Evolutionary conservation across 2,113 vertebrate genomes (phyloP).

Genomic region (Cynoglossus semilaevis): DNA sequence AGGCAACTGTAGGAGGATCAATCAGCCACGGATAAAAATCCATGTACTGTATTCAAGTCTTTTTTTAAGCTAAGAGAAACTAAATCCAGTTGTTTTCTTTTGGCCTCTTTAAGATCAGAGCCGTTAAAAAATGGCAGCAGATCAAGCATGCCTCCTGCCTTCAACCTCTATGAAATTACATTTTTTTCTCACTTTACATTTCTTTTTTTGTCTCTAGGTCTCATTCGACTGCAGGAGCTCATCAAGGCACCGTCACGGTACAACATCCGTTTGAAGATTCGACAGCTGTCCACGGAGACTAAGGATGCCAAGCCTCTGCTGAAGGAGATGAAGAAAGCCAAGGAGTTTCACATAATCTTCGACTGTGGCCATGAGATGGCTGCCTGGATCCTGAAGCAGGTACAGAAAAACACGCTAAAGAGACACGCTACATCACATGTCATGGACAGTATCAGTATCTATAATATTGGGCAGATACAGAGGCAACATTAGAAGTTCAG

Average conservation of each 20-base stretch:
- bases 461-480: too few relatives aligned
- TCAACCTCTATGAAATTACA: conserved; percentile 18
- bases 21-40: conserved; percentile 57
- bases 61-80: conserved; percentile 45
- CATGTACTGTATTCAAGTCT: conserved; percentile 51
- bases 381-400: conserved; percentile 97
- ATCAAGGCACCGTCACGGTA: conserved; percentile 98
- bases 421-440: conserved; percentile 2
- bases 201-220: conserved; percentile 81
- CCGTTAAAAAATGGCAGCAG: conserved; percentile 58
- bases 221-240: conserved; percentile 97
- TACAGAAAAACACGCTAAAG: conserved; percentile 45
- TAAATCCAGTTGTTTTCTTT: conserved; percentile 37
- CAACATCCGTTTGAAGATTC: conserved; percentile 96
- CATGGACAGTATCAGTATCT: too few relatives aligned
- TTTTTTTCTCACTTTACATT: conserved; percentile 15
- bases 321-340: conserved; percentile 98
- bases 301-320: conserved; percentile 97
- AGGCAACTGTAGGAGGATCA: conserved; percentile 64
- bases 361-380: conserved; percentile 98
- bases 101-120: conserved; percentile 37
- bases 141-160: conserved; percentile 57
- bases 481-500: too few relatives aligned
- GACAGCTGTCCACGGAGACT: conserved; percentile 92
- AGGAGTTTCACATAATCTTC: conserved; percentile 97